Evolutionary conservation across 1,140 invertebrate species (phyloP).

Genomic region (Leptopilina boulardi): DNA sequence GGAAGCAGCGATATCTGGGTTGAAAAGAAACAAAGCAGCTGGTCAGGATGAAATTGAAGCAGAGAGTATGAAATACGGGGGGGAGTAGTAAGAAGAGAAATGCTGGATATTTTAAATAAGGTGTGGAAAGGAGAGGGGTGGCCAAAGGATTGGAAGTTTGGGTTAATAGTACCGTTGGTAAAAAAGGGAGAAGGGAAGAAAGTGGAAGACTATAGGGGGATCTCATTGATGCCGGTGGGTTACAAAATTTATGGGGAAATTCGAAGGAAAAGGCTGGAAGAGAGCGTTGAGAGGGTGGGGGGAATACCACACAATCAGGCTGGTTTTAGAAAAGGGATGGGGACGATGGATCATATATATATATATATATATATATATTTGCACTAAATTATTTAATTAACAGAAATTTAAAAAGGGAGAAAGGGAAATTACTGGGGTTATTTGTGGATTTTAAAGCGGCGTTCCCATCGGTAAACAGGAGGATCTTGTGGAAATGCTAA

Average conservation of each 20-base stretch:
- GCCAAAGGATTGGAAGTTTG: slow-evolving; percentile 14
- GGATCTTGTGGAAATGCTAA: neutral
- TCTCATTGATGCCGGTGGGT: neutral
- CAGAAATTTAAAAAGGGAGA: neutral
- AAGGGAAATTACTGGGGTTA: slow-evolving; percentile 36
- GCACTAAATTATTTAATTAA: too few relatives aligned
- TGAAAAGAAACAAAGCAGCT: neutral
- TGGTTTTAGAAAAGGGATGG: too few relatives aligned
- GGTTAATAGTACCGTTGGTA: neutral
- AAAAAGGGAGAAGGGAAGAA: neutral
- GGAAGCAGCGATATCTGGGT: too few relatives aligned
- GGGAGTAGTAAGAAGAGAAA: too few relatives aligned
- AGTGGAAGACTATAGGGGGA: neutral
- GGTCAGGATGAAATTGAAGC: too few relatives aligned
- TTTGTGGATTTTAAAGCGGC: neutral
- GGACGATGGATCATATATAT: too few relatives aligned
- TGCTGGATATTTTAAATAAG: neutral
- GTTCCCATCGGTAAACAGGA: neutral
- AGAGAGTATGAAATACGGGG: too few relatives aligned
- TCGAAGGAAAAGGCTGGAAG: slow-evolving; percentile 32
- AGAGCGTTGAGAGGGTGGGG: slow-evolving; percentile 2
- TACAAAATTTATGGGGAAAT: slow-evolving; percentile 33
- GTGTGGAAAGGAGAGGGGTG: slow-evolving; percentile 16
- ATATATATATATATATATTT: too few relatives aligned
- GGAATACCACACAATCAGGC: slow-evolving; percentile 28